Conservation (phyloP, 2,888 invertebrate species). For the Cephalotes varians region DNA sequence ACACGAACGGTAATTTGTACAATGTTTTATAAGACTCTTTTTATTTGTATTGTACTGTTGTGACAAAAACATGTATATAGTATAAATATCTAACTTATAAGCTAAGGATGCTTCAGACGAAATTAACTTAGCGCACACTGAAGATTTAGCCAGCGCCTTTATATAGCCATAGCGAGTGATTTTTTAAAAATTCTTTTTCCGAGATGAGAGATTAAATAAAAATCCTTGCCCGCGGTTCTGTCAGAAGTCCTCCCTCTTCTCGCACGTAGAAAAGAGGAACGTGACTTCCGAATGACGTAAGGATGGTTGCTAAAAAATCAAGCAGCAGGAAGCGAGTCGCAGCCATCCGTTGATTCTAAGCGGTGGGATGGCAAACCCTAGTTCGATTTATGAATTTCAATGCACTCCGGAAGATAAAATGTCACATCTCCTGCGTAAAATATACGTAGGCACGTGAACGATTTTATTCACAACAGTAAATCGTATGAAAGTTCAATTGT, state of each 20-base stretch:
- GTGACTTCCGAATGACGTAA: slow-evolving; percentile 40
- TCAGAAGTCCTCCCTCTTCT: background rate
- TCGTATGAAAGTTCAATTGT: background rate
- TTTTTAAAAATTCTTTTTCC: slow-evolving; percentile 43
- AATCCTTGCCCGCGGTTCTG: background rate
- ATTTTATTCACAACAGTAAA: slow-evolving; percentile 17
- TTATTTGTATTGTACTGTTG: background rate
- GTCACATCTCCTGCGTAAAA: background rate
- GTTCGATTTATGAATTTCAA: slow-evolving; percentile 46
- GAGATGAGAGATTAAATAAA: slow-evolving; percentile 44
- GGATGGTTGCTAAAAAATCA: slow-evolving; percentile 18
- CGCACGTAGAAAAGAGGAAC: background rate
- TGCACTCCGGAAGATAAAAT: slow-evolving; percentile 11
- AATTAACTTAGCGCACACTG: slow-evolving; percentile 66
- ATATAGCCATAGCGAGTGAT: background rate
- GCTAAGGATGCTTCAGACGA: slow-evolving; percentile 58
- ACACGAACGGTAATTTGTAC: background rate
- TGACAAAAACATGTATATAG: slow-evolving; percentile 40
- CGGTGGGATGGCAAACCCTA: background rate
- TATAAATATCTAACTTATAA: slow-evolving; percentile 62
- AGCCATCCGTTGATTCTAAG: slow-evolving; percentile 22
- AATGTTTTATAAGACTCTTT: background rate
- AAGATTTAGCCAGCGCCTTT: slow-evolving; percentile 64
- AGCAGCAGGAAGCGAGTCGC: background rate
- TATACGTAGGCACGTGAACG: background rate